Base-by-base conservation (phyloP, 2,888 invertebrate genomes). In the Parnassius glacialis region DNA sequence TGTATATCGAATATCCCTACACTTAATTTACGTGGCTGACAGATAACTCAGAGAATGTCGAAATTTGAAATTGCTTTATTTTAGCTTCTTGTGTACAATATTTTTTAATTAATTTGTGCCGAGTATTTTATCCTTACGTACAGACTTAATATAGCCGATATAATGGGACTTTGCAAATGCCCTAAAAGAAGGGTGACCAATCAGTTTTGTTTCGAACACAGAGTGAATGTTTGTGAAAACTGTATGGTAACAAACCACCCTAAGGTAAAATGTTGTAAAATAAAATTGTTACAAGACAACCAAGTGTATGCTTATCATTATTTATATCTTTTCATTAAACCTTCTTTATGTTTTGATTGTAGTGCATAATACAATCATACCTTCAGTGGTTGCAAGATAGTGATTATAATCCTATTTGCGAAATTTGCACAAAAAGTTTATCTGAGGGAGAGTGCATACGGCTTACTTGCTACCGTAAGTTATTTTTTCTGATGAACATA, bases 361-460 rank as follows among this genome's bases (percentile, higher is more conserved):
- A 99, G 99, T 99, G 99, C 84, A 96, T 99, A 71, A 98, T 99
- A 61, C 98, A 99, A 88, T 99, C 99, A 0, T 99, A 99, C 90
- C 92, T 99, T 57, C 96, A 98, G 84, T 99, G 99, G 99, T 93
- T 99, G 65, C 97, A 98, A 89, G 99, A 99, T 88, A 97, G 98
- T 81, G 99, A 99, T 86, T 99, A 97, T 89, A 97, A 97, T 84
- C 96, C 99, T 16, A 95, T 96, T 73, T 99, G 99, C 87, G 95
- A 95, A 73, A 91, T 99, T 62, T 99, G 99, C 84, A 94, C 95
- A 57, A 95, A 95, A 78, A 94, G 94, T 68, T 91, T 99, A 66
- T 94, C 94, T 68, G 94, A 94, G 68, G 96, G 95, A 64, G 97
- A 97, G 78, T 97, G 97, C 78, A 95, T 97, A 68, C 94, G 99